A percentile compares a stretch with the other conserved stretches of the same genome.
Evolutionary conservation across 2,888 invertebrate species (phyloP).

Genomic region (Galeruca laticollis): DNA sequence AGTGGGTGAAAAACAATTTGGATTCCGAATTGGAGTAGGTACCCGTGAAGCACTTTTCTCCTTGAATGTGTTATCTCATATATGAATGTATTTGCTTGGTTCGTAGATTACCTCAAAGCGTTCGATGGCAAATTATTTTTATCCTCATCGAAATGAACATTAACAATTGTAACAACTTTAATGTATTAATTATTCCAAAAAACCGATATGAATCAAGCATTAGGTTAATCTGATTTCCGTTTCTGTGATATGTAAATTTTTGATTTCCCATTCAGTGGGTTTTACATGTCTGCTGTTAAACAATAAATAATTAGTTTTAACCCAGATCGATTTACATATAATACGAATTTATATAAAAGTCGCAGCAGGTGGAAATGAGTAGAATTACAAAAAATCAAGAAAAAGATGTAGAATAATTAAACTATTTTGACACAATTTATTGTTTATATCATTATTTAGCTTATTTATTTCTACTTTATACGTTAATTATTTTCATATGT

Average conservation of each 20-base stretch:
- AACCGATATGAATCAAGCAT: conserved; percentile 43
- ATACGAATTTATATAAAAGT: conserved; percentile 45
- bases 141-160: too few relatives aligned
- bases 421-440: too few relatives aligned
- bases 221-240: conserved; percentile 41
- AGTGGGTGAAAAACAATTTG: too few relatives aligned
- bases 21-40: too few relatives aligned
- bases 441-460: too few relatives aligned
- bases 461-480: background rate
- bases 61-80: too few relatives aligned
- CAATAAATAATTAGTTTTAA: conserved; percentile 59
- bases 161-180: background rate
- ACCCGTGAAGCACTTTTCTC: too few relatives aligned
- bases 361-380: background rate
- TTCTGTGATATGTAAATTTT: conserved; percentile 45
- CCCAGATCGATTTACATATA: conserved; percentile 60
- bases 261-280: conserved; percentile 55
- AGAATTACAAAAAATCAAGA: background rate
- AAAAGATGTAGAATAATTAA: background rate
- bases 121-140: too few relatives aligned
- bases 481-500: conserved; percentile 26
- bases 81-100: too few relatives aligned
- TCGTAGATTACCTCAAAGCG: too few relatives aligned
- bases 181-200: conserved; percentile 39
- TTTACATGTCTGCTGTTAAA: conserved; percentile 53